Percentiles rank a stretch among this genome's conserved stretches.
phyloP scores from a whole-genome alignment of 2,888 invertebrate genomes.

The Unio delphinus region DNA sequence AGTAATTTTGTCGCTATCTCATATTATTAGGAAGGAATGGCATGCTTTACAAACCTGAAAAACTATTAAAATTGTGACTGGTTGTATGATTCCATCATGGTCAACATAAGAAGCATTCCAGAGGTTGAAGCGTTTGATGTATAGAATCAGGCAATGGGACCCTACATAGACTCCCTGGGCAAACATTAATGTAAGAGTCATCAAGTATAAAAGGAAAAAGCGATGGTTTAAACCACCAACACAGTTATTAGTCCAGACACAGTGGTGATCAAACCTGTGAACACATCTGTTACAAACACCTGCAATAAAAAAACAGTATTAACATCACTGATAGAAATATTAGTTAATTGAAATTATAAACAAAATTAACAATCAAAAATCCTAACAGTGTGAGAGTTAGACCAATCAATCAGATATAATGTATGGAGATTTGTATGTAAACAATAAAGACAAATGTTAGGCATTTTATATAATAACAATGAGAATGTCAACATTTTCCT shows the following conservation, averaged over 20 bases:
- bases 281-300: constrained; percentile 67
- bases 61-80: constrained; percentile 55
- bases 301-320: constrained; percentile 30
- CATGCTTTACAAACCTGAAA: constrained; percentile 53
- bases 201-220: constrained; percentile 64
- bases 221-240: constrained; percentile 68
- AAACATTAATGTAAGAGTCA: constrained; percentile 58
- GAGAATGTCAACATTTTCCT: no score
- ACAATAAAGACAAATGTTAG: no score
- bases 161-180: constrained; percentile 59
- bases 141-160: constrained; percentile 45
- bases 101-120: constrained; percentile 55
- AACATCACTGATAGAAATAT: neutral
- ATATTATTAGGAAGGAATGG: neutral
- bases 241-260: constrained; percentile 70
- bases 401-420: no score
- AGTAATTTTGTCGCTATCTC: neutral
- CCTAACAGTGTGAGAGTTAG: no score
- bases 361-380: no score
- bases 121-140: constrained; percentile 48
- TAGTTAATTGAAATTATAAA: neutral
- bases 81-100: constrained; percentile 45
- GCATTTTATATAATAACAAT: no score
- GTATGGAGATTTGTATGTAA: no score
- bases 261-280: constrained; percentile 70